Base-by-base conservation (phyloP, 2,888 invertebrate genomes). In the Amaurobius ferox region DNA sequence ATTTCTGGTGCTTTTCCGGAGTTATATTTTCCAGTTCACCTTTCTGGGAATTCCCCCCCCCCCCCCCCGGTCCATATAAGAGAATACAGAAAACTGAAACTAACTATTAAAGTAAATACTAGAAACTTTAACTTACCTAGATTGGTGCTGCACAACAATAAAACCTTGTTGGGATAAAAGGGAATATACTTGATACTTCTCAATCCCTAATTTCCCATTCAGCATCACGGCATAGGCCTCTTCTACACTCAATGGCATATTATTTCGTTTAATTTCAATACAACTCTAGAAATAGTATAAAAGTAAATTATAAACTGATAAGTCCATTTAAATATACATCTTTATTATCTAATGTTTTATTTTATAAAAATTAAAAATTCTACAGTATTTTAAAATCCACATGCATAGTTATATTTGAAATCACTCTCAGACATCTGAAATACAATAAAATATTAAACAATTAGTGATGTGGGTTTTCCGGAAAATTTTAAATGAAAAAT, bases 131-230 rank as follows among this genome's bases (percentile, higher is more conserved):
- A 62, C 72, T 77, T 87, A 87, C 87, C 44, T 11, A 28, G 61
- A 35, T 23, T 80, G 80, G 61, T 81, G 87, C 9, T 55, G 55
- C 19, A 87, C 80, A 35, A 87, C 87, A 62, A 81, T 81, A 23
- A 71, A 87, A 29, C 87, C 87, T 61, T 81, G 40, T 7, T 66
- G 67, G 1, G 80, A 55, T 16, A 87, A 61, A 55, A 66, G 44
- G 16, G 87, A 77, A 73, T 87, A 87, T 9, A 81, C 80, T 62
- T 68, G 35, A 40, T 80, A 87, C 35, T 87, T 87, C 55, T 81
- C 87, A 19, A 55, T 6, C 0, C 62, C 26, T 19, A 76, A 32
- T 29, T 48, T 23, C 62, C 40, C 68, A 62, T 77, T 77, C 2
- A 87, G 62, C 26, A 87, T 81, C 5, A 68, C 11, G 1, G 71